Evolutionary conservation across 2,113 vertebrate species (phyloP).

Genomic region (Takifugu bimaculatus): DNA sequence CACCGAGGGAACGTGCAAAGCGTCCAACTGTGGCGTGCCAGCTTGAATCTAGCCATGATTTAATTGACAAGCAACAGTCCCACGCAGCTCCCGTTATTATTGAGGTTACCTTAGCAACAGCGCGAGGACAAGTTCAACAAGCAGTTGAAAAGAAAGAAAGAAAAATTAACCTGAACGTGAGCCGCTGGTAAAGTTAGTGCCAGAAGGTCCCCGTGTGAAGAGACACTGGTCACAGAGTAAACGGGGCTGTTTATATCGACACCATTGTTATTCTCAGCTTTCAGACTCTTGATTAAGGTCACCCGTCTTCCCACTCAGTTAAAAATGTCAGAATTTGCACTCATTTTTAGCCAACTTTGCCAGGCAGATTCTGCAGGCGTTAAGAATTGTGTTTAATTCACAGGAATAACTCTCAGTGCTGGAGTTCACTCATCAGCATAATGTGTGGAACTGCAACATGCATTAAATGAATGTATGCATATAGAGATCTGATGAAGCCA

Average conservation of each 20-base stretch:
- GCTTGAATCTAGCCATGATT: constrained; percentile 42
- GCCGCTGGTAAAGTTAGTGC: constrained; percentile 43
- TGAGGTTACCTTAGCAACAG: constrained; percentile 73
- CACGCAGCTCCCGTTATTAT: constrained; percentile 47
- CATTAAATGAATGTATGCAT: too few relatives aligned
- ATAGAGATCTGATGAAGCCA: too few relatives aligned
- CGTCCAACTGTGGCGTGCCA: constrained; percentile 12
- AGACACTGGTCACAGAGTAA: constrained; percentile 4
- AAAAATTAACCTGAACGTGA: constrained; percentile 7
- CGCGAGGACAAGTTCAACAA: constrained; percentile 63
- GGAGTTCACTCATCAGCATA: not conserved
- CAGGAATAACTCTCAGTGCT: constrained; percentile 2
- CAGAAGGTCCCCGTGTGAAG: constrained; percentile 40
- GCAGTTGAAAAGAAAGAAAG: not conserved
- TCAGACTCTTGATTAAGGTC: constrained; percentile 13
- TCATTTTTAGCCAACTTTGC: not conserved
- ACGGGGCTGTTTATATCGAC: not conserved
- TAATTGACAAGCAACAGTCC: constrained; percentile 63
- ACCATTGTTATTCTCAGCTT: constrained; percentile 2
- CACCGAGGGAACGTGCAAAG: not conserved
- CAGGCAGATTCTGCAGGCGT: not conserved
- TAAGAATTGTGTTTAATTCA: constrained; percentile 11
- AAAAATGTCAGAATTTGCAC: constrained; percentile 30
- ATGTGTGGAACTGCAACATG: too few relatives aligned
- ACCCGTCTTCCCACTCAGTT: constrained; percentile 28